Conservation (phyloP, 2,797 vertebrate genomes). For the Sylvia borin region DNA sequence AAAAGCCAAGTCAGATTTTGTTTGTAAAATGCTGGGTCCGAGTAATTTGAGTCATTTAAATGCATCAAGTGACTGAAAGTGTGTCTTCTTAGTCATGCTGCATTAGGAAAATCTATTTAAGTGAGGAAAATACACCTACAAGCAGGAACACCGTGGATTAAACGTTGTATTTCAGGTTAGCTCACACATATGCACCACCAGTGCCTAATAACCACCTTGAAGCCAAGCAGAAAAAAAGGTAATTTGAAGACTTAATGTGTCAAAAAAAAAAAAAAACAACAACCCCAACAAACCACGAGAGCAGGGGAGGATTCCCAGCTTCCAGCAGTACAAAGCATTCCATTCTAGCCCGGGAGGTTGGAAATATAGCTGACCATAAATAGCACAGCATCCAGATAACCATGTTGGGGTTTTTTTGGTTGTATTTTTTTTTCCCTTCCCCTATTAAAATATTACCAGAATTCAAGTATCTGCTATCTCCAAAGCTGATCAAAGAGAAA, state of each 20-base stretch:
- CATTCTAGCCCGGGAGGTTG: conserved; percentile 29
- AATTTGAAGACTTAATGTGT: conserved; percentile 22
- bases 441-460: conserved; percentile 36
- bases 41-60: conserved; percentile 25
- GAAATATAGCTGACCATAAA: conserved; percentile 64
- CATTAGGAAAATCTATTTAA: conserved; percentile 14
- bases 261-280: not conserved
- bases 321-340: conserved; percentile 66
- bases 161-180: not conserved
- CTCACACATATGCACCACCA: not conserved
- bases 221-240: conserved; percentile 19
- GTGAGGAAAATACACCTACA: not conserved
- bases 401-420: not conserved
- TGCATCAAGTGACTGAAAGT: not conserved
- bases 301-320: conserved; percentile 49
- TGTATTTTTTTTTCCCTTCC: not conserved
- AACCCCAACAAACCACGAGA: not conserved
- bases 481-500: conserved; percentile 42
- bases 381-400: conserved; percentile 55
- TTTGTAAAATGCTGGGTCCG: not conserved
- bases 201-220: not conserved
- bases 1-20: conserved; percentile 42
- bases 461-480: conserved; percentile 42
- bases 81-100: not conserved
- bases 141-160: not conserved